phyloP scores from a whole-genome alignment of 1,140 invertebrate species.

The Phortica variegata region DNA sequence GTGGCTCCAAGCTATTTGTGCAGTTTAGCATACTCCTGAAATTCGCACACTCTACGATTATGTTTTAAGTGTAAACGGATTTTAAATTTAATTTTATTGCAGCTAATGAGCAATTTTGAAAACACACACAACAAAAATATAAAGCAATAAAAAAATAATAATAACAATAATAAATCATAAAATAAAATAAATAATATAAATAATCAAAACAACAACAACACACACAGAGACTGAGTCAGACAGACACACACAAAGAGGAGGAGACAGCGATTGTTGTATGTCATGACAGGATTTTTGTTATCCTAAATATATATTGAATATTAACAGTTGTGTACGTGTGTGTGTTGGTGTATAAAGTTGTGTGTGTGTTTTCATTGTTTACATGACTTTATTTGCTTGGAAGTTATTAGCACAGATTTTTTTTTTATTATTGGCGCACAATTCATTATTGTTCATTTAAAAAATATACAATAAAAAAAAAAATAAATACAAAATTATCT shows the following conservation, averaged over 20 bases:
- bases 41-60: slow-evolving; percentile 64
- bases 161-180: slow-evolving; percentile 2
- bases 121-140: slow-evolving; percentile 8
- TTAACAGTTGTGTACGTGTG: background rate
- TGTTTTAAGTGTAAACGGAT: slow-evolving; percentile 58
- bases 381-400: slow-evolving; percentile 29
- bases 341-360: slow-evolving; percentile 1
- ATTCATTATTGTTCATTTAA: too few species aligned
- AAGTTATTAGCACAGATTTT: slow-evolving; percentile 46
- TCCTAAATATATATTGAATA: too few species aligned
- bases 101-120: slow-evolving; percentile 28
- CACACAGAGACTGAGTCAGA: slow-evolving; percentile 4
- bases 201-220: too few species aligned
- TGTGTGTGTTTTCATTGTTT: slow-evolving; percentile 1
- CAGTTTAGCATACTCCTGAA: slow-evolving; percentile 83
- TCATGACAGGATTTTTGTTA: too few species aligned
- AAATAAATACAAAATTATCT: slow-evolving; percentile 1
- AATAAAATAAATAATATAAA: too few species aligned
- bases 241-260: slow-evolving; percentile 7
- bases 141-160: background rate
- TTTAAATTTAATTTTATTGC: slow-evolving; percentile 49
- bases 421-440: too few species aligned
- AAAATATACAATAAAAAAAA: slow-evolving; percentile 9
- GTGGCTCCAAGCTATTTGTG: slow-evolving; percentile 76
- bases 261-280: background rate